These are phyloP conservation scores for Eremophila alpestris DNA, from an alignment of 2,797 vertebrate species.

Conservation along the genomic window DNA sequence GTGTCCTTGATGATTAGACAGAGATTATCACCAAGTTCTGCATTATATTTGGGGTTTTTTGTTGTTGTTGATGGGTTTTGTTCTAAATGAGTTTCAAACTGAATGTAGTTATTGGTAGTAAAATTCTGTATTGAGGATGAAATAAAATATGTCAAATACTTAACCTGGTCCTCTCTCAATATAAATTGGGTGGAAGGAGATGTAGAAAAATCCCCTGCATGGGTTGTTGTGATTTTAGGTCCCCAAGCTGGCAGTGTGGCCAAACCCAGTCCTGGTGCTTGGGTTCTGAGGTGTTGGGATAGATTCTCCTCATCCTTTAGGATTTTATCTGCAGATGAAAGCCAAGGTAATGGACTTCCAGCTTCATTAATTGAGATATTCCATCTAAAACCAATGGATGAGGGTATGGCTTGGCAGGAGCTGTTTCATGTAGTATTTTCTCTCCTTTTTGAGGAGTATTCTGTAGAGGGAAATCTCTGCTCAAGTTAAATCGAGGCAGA, in stretches of 20 bases:
- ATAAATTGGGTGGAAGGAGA: neutral
- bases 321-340: neutral
- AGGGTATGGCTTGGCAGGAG: neutral
- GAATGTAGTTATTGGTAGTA: neutral
- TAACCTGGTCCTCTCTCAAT: neutral
- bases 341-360: neutral
- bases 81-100: neutral
- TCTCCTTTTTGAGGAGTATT: neutral
- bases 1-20: conserved; percentile 38
- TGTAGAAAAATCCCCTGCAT: neutral
- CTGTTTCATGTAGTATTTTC: neutral
- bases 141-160: neutral
- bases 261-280: neutral
- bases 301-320: neutral
- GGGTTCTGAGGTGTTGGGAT: neutral
- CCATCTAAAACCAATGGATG: neutral
- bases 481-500: neutral
- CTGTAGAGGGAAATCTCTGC: neutral
- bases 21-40: conserved; percentile 17
- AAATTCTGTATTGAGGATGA: neutral
- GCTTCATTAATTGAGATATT: neutral
- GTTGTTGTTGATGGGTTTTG: neutral
- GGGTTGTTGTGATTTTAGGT: rapidly evolving
- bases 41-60: neutral
- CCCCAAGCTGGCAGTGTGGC: neutral